phyloP scores from a whole-genome alignment of 2,888 invertebrate species.

The Xiphydria camelus region DNA sequence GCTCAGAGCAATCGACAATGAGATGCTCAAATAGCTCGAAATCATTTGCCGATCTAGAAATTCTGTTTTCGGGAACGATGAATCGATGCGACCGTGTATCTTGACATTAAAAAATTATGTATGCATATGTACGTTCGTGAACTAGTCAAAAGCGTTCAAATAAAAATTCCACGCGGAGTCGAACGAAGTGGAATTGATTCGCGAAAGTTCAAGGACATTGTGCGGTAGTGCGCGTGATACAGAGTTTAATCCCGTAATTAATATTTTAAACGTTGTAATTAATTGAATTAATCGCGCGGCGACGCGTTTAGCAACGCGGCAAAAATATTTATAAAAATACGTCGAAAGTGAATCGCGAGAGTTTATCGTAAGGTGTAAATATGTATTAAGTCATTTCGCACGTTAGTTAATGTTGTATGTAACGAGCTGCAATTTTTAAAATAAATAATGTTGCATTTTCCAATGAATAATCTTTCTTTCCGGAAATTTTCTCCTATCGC shows the following conservation, averaged over 20 bases:
- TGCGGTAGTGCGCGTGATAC: too few species aligned
- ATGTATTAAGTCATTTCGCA: conserved; percentile 22
- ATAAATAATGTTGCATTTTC: too few species aligned
- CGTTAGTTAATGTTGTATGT: conserved; percentile 32
- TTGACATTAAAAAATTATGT: too few species aligned
- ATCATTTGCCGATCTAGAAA: too few species aligned
- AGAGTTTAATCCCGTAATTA: background rate
- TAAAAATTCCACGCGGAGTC: conserved; percentile 6
- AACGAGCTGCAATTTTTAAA: too few species aligned
- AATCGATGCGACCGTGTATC: too few species aligned
- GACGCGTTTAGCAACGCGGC: background rate
- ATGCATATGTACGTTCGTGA: conserved; percentile 14
- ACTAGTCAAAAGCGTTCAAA: conserved; percentile 23
- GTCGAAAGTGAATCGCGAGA: too few species aligned
- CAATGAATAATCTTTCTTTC: conserved; percentile 8
- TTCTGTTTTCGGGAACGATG: too few species aligned
- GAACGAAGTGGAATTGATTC: conserved; percentile 1
- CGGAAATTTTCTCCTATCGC: too few species aligned
- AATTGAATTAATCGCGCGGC: background rate
- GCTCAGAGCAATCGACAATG: background rate
- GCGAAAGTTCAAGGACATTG: too few species aligned
- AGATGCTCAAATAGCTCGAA: too few species aligned
- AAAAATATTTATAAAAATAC: too few species aligned
- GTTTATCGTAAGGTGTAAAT: conserved; percentile 32
- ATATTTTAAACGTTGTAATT: background rate